These are phyloP conservation scores for Osmoderma eremita DNA, from an alignment of 2,888 invertebrate genomes.

Conservation along the genomic window DNA sequence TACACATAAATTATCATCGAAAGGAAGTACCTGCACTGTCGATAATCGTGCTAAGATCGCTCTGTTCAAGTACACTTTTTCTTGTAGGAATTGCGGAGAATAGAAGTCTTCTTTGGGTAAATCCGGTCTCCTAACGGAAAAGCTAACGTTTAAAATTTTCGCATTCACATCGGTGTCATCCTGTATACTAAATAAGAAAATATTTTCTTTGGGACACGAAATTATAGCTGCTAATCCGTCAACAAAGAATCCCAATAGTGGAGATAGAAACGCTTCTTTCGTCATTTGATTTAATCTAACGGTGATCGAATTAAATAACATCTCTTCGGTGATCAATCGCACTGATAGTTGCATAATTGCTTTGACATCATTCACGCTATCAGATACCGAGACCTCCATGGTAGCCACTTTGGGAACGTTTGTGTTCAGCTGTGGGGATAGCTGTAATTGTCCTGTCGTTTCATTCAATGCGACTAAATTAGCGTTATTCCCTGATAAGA, in stretches of 20 bases:
- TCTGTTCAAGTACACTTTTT: conserved; percentile 92
- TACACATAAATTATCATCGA: conserved; percentile 96
- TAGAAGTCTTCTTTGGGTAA: conserved; percentile 83
- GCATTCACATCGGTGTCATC: conserved; percentile 88
- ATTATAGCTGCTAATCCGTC: conserved; percentile 92
- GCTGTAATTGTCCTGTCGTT: conserved; percentile 82
- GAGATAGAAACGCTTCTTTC: conserved; percentile 90
- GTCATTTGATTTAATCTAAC: conserved; percentile 94
- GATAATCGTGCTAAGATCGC: conserved; percentile 87
- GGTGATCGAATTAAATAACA: conserved; percentile 94
- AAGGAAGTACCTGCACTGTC: conserved; percentile 91
- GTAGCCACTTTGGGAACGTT: conserved; percentile 94
- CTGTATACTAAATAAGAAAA: conserved; percentile 90
- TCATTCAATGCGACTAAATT: conserved; percentile 86
- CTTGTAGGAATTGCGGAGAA: conserved; percentile 88
- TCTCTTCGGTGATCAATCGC: conserved; percentile 90
- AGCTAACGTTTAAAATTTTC: conserved; percentile 92
- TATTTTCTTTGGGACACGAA: conserved; percentile 91
- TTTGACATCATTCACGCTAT: conserved; percentile 93
- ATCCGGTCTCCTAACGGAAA: conserved; percentile 86
- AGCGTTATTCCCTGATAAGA: conserved; percentile 93
- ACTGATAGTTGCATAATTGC: conserved; percentile 93
- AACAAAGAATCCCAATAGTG: conserved; percentile 85
- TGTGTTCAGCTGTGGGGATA: conserved; percentile 93
- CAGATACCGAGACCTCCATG: conserved; percentile 93